Evolutionary conservation across 2,888 invertebrate species (phyloP).

Genomic region (Acanthopleura granulata): DNA sequence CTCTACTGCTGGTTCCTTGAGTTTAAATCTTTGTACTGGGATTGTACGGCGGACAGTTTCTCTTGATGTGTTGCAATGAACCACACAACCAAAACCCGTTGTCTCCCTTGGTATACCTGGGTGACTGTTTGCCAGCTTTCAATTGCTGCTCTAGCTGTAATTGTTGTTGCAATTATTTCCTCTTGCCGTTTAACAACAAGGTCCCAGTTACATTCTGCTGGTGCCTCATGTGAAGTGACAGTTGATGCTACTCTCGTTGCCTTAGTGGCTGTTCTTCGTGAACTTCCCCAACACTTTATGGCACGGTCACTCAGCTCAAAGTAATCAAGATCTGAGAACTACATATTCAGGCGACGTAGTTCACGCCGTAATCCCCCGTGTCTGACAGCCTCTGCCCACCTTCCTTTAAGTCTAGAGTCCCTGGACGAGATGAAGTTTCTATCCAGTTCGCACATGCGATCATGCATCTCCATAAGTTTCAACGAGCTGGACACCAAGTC

Average conservation of each 20-base stretch:
- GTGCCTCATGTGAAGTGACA: no score
- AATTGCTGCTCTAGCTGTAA: no score
- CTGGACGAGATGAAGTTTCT: conserved; percentile 12
- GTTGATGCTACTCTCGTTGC: no score
- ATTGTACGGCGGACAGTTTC: no score
- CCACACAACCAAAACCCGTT: no score
- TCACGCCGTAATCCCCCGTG: conserved; percentile 21
- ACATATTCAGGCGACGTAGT: conserved; percentile 19
- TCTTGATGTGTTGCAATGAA: no score
- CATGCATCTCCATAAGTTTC: conserved; percentile 21
- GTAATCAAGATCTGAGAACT: conserved; percentile 11
- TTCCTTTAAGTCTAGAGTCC: conserved; percentile 18
- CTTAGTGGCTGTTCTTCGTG: no score
- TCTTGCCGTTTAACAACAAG: no score
- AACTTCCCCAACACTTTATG: conserved; percentile 14
- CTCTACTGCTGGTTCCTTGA: conserved; percentile 22
- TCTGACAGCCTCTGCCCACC: conserved; percentile 21
- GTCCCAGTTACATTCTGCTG: no score
- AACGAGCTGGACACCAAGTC: conserved; percentile 23
- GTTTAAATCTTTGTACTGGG: conserved; percentile 16
- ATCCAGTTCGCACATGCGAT: conserved; percentile 20
- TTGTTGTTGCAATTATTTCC: no score
- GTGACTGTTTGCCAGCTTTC: no score
- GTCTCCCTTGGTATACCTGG: no score
- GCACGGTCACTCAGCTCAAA: conserved; percentile 22